Percentiles rank a stretch among this genome's conserved stretches.
Conservation (phyloP, 1,140 invertebrate genomes). For the Phenacoccus solenopsis region DNA sequence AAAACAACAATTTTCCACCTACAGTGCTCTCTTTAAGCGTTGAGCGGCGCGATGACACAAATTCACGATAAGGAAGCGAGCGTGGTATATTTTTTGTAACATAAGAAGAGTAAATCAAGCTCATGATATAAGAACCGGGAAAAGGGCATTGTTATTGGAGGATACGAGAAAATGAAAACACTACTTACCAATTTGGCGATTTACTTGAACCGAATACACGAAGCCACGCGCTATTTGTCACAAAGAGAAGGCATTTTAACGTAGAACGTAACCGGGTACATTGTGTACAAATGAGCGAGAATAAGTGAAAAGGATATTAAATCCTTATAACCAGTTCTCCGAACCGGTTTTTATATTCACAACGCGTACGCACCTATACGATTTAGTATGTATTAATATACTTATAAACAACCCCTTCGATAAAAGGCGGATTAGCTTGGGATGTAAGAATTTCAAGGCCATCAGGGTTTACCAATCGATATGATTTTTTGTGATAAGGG, state of each 20-base stretch:
- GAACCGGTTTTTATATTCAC: not conserved
- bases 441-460: not conserved
- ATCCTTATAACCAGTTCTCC: not conserved
- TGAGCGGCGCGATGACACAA: not conserved
- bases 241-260: not conserved
- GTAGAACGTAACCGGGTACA: not conserved
- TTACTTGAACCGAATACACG: not conserved
- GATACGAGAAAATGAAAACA: not conserved
- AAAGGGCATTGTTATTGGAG: not conserved
- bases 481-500: not conserved
- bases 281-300: not conserved
- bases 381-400: conserved; percentile 4
- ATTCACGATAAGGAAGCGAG: not conserved
- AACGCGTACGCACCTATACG: not conserved
- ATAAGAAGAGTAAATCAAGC: too few species aligned
- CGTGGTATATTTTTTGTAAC: not conserved
- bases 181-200: not conserved
- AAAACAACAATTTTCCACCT: not conserved
- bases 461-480: not conserved
- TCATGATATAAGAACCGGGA: not conserved
- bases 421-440: not conserved
- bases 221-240: not conserved
- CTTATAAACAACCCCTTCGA: not conserved
- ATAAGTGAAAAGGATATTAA: conserved; percentile 3
- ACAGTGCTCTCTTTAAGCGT: not conserved